Conservation (phyloP, 2,797 vertebrate species). For the Mus spretus region DNA sequence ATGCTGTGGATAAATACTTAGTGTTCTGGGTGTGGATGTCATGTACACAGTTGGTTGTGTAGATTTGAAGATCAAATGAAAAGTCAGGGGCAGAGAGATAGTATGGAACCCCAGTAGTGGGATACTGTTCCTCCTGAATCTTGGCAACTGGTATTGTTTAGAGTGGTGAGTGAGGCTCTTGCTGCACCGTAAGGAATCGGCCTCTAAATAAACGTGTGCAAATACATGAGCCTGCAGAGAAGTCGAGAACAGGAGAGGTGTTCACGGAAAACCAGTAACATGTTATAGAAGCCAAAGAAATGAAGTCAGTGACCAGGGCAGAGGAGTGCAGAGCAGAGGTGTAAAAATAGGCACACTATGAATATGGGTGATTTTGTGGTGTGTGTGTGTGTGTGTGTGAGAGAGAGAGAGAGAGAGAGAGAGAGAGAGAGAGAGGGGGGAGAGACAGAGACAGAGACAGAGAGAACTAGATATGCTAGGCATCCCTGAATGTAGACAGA, state of each 20-base stretch:
- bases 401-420: too few species aligned
- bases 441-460: too few species aligned
- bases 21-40: neutral
- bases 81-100: slow-evolving; percentile 37
- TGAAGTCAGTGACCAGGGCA: neutral
- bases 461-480: too few species aligned
- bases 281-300: neutral
- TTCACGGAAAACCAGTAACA: neutral
- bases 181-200: neutral
- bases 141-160: neutral
- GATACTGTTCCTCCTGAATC: neutral
- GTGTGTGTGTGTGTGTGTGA: neutral
- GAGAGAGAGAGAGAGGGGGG: too few species aligned
- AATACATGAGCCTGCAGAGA: neutral
- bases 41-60: neutral
- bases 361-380: neutral
- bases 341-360: neutral
- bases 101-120: neutral
- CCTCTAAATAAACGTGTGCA: slow-evolving; percentile 6
- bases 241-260: neutral
- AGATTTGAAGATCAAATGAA: neutral
- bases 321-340: neutral
- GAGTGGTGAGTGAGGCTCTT: neutral
- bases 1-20: neutral
- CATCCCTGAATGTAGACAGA: neutral